Evolutionary conservation across 2,888 invertebrate species (phyloP).

Genomic region (Nemotelus pantherinus): DNA sequence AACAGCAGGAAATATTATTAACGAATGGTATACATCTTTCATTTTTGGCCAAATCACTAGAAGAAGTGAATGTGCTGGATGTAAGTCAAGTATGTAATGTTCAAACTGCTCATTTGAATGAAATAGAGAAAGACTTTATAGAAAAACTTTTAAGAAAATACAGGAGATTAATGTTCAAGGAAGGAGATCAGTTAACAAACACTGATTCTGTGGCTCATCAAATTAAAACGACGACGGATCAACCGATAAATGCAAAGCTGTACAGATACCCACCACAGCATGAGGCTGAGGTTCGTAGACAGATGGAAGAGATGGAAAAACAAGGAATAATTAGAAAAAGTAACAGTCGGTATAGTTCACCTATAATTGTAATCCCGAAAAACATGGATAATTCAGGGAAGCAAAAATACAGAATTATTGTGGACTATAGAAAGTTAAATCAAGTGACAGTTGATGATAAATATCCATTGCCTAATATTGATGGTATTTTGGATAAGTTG

Average conservation of each 20-base stretch:
- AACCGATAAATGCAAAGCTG: conserved; percentile 47
- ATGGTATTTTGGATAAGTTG: conserved; percentile 46
- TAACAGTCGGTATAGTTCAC: conserved; percentile 45
- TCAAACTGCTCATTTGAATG: conserved; percentile 46
- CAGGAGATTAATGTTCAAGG: conserved; percentile 48
- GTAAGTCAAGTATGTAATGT: conserved; percentile 40
- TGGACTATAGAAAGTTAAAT: conserved; percentile 51
- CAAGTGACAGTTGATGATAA: conserved; percentile 49
- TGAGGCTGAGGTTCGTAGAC: not conserved
- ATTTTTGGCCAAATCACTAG: conserved; percentile 46
- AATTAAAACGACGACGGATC: conserved; percentile 45
- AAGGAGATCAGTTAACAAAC: conserved; percentile 44
- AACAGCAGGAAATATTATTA: conserved; percentile 44
- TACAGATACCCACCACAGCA: conserved; percentile 47
- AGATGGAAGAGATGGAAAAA: too few relatives aligned
- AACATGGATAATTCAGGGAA: conserved; percentile 47
- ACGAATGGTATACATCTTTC: conserved; percentile 44
- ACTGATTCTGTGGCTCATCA: not conserved
- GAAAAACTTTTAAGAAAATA: conserved; percentile 46
- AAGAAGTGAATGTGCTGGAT: conserved; percentile 45
- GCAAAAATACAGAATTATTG: conserved; percentile 48
- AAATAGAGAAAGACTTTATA: conserved; percentile 40
- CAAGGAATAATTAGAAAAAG: too few relatives aligned
- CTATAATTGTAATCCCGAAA: conserved; percentile 47
- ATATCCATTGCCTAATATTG: conserved; percentile 49